Evolutionary conservation across 1,140 invertebrate genomes (phyloP).

Genomic region (Littorina saxatilis): DNA sequence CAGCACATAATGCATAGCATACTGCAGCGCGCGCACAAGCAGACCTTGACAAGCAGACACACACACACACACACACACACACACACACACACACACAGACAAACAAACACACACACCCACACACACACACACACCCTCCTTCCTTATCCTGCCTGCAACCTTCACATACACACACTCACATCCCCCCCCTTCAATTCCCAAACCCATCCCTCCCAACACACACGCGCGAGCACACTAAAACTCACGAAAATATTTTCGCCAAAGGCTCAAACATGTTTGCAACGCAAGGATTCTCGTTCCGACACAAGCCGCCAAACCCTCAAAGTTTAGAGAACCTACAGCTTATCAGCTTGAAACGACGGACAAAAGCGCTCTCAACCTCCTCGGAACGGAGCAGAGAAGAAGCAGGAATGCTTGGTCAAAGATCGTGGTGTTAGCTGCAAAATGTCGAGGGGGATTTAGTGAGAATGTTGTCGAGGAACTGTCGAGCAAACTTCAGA

Average conservation of each 20-base stretch:
- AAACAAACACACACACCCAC: too few relatives aligned
- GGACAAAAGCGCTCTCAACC: neutral
- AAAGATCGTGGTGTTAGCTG: neutral
- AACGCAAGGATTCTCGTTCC: neutral
- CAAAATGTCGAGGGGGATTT: neutral
- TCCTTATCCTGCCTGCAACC: neutral
- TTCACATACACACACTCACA: neutral
- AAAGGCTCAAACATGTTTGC: constrained; percentile 2
- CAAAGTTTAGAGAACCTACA: neutral
- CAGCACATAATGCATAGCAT: too few relatives aligned
- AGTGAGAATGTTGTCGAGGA: neutral
- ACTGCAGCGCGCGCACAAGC: neutral
- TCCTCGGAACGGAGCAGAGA: neutral
- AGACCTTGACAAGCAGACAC: too few relatives aligned
- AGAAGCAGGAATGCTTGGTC: neutral
- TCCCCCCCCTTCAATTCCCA: too few relatives aligned
- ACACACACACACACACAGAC: neutral
- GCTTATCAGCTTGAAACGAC: neutral
- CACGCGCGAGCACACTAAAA: neutral
- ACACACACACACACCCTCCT: too few relatives aligned
- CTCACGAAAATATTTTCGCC: neutral
- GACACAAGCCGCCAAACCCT: neutral
- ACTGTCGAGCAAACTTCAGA: constrained; percentile 2
- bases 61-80: constrained; percentile 4
- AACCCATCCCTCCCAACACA: neutral